These are phyloP conservation scores for Liodrosophila aerea DNA, from an alignment of 2,888 invertebrate species.

Conservation along the genomic window DNA sequence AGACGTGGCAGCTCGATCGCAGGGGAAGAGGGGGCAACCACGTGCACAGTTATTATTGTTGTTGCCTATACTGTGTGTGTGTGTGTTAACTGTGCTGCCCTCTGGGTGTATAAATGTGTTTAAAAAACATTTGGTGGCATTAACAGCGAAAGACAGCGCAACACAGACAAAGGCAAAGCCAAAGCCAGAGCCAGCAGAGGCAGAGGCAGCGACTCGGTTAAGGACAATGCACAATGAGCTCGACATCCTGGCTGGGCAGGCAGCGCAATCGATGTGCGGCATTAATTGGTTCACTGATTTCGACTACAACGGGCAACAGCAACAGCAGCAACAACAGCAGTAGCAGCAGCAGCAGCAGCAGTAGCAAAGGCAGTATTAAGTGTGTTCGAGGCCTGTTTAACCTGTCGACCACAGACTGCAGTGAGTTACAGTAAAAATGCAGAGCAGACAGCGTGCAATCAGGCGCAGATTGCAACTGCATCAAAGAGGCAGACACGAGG, in stretches of 20 bases:
- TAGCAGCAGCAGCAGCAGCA: slow-evolving; percentile 9
- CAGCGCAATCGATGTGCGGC: slow-evolving; percentile 38
- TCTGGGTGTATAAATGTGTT: slow-evolving; percentile 52
- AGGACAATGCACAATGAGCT: slow-evolving; percentile 64
- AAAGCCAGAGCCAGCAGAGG: slow-evolving; percentile 9
- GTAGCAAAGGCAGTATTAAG: slow-evolving; percentile 10
- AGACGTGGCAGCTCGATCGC: slow-evolving; percentile 18
- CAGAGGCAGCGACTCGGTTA: slow-evolving; percentile 20
- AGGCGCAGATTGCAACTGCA: neutral
- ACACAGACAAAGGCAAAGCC: slow-evolving; percentile 47
- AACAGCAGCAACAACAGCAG: slow-evolving; percentile 6
- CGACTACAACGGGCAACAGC: slow-evolving; percentile 42
- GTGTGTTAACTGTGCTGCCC: too few species aligned
- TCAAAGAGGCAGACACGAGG: too few species aligned
- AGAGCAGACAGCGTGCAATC: neutral
- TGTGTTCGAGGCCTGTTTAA: slow-evolving; percentile 17
- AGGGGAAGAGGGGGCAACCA: slow-evolving; percentile 9
- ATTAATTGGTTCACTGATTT: slow-evolving; percentile 77
- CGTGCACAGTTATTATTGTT: slow-evolving; percentile 29
- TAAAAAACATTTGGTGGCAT: slow-evolving; percentile 64
- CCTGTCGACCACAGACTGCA: slow-evolving; percentile 44
- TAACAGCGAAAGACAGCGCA: slow-evolving; percentile 53
- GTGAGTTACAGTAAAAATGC: slow-evolving; percentile 23
- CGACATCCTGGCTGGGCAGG: slow-evolving; percentile 56
- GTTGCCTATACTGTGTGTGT: neutral